Evolutionary conservation across 2,797 vertebrate genomes (phyloP), one percentile per base, ranked within the genome.

Genomic region (Psittacula derbiana): DNA sequence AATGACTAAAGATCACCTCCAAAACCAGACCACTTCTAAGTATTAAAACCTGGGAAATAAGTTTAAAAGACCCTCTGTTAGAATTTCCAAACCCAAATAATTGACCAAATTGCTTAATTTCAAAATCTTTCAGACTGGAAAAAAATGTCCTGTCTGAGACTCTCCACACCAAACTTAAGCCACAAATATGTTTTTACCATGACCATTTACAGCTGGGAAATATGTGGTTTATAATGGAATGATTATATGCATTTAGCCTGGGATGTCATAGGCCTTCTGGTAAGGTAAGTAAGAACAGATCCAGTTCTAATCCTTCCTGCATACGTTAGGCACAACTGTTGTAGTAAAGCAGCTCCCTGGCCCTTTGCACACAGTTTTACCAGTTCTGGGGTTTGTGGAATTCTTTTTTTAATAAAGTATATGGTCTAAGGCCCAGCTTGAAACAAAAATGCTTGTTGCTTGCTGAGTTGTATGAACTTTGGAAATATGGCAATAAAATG

Each of bases 401-500:
- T 90, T 92, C 69, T 94, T 92, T 89, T 91, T 95, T 86, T 88
- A 95, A 96, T 94, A 93, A 95, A 95, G 55, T 94, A 81, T 86
- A 95, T 40, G 40, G 88, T 93, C 66, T 66, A 94, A 90, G 78
- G 86, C 92, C 66, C 92, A 95, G 80, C 90, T 95, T 96, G 95
- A 94, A 94, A 93, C 80, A 94, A 92, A 96, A 94, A 73, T 57
- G 36, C 50, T 90, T 0, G 0, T 79, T 92, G 73, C 92, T 96
- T 93, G 79, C 88, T 92, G 91, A 95, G 86, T 93, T 94, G 87
- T 76, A 92, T 93, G 91, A 96, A 91, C 94, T 92, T 95, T 70
- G 74, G 88, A 95, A 96, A 96, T 93, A 94, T 41, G 64, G 90
- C 47, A 93, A 94, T 92, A 96, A 96, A 97, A 97, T 93, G 92